These are phyloP conservation scores for Merluccius polli DNA, from an alignment of 2,797 vertebrate genomes.

Conservation along the genomic window DNA sequence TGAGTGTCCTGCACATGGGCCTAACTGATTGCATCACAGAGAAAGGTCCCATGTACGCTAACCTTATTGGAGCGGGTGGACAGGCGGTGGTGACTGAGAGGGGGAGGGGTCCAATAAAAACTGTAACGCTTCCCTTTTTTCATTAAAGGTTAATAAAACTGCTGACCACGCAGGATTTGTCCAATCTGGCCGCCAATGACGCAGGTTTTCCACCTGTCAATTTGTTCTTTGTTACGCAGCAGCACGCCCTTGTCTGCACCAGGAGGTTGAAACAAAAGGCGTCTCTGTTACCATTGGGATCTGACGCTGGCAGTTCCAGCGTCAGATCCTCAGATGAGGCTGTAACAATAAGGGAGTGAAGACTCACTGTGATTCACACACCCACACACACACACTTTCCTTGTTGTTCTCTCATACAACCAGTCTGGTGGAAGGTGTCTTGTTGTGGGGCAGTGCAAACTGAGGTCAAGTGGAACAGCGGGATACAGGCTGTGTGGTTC, in stretches of 20 bases:
- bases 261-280: constrained; percentile 7
- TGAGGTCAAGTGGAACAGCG: not conserved
- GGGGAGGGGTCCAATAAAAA: too few relatives aligned
- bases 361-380: not conserved
- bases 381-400: constrained; percentile 17
- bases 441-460: constrained; percentile 22
- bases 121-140: not conserved
- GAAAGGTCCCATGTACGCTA: too few relatives aligned
- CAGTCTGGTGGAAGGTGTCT: constrained; percentile 4
- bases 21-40: too few relatives aligned
- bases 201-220: not conserved
- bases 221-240: not conserved
- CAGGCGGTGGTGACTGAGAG: too few relatives aligned
- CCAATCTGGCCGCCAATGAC: not conserved
- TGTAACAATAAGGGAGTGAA: not conserved
- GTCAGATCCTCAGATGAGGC: not conserved
- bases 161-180: not conserved
- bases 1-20: not conserved
- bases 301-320: not conserved
- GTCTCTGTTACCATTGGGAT: not conserved
- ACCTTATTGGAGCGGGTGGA: too few relatives aligned
- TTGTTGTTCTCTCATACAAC: not conserved
- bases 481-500: not conserved
- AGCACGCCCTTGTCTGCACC: not conserved
- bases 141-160: not conserved